Base-by-base conservation (phyloP, 2,888 invertebrate genomes). In the Pristionchus japonicus region DNA sequence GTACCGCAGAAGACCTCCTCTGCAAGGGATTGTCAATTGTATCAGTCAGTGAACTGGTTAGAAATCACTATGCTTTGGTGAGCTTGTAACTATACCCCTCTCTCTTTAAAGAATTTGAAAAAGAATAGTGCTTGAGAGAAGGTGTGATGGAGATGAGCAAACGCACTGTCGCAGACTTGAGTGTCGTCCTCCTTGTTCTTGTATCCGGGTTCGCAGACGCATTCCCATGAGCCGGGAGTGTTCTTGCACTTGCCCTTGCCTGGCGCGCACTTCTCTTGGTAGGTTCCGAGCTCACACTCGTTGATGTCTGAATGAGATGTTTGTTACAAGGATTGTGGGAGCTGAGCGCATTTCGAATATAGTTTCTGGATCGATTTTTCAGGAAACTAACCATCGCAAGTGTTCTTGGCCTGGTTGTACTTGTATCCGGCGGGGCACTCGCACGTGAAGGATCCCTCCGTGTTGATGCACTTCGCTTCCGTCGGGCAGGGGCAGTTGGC, bases 401-500 rank as follows among this genome's bases (percentile, higher is more conserved):
- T 83, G 67, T 88, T 88, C 20, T n/a, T 64, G 20, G 20, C 37
- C 27, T 31, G 43, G 49, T 88, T 83, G 88, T 88, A 88, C 34
- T 40, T 49, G 83, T 80, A 88, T 40, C 88, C 88, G 6, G 27
- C n/a, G 20, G 88, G 57, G 43, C 88, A 88, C 23, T 82, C 83
- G 83, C 88, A 88, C 0, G 61, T 88, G 88, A 82, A 88, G 31
- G 82, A 57, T 27, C 82, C 82, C 67, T 88, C 88, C 9, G 49
- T 64, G 67, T 88, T 77, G 27, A 64, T 47, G 67, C 88, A 88
- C 49, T 64, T 82, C 7, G 80, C 88, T n/a, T 88, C 88, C 9
- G 84, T 88, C 37, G 88, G 88, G 49, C 88, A 88, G 31, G 88
- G 88, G 43, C 88, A 88, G 64, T 82, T 64, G 82, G 57, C 34